Percentiles rank a stretch among this genome's conserved stretches.
phyloP scores from a whole-genome alignment of 2,113 vertebrate genomes.

The Nicator chloris region DNA sequence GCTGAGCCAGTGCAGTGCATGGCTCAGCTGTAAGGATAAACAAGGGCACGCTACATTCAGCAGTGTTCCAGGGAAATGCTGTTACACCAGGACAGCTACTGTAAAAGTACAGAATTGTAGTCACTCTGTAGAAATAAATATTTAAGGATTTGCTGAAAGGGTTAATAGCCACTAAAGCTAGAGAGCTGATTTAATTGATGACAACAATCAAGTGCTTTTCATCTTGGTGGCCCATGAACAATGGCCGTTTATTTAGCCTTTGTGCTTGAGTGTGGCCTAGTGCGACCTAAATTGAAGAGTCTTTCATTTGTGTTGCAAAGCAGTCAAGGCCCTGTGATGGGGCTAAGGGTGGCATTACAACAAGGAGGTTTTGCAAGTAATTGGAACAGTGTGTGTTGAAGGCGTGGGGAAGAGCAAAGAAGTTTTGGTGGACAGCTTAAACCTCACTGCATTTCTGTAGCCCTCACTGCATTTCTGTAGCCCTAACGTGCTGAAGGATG shows the following conservation, averaged over 20 bases:
- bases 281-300: slow-evolving; percentile 33
- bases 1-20: background rate
- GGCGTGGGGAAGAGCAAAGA: background rate
- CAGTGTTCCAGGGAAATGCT: background rate
- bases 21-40: slow-evolving; percentile 6
- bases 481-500: background rate
- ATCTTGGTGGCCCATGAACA: slow-evolving; percentile 51
- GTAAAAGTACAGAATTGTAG: background rate
- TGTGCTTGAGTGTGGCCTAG: slow-evolving; percentile 53
- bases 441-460: background rate
- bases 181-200: slow-evolving; percentile 56
- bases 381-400: background rate
- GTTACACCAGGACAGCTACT: background rate
- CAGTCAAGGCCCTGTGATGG: slow-evolving; percentile 14
- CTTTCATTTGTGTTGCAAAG: slow-evolving; percentile 61
- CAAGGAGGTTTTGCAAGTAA: slow-evolving; percentile 20
- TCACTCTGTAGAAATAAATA: slow-evolving; percentile 29
- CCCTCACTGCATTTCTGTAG: background rate
- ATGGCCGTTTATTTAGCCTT: slow-evolving; percentile 59
- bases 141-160: slow-evolving; percentile 23
- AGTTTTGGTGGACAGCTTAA: background rate
- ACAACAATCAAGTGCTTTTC: slow-evolving; percentile 60
- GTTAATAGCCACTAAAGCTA: slow-evolving; percentile 37
- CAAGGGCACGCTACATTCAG: background rate
- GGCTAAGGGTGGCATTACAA: slow-evolving; percentile 32